Conservation (phyloP, 2,797 vertebrate species). For the Tapera naevia region DNA sequence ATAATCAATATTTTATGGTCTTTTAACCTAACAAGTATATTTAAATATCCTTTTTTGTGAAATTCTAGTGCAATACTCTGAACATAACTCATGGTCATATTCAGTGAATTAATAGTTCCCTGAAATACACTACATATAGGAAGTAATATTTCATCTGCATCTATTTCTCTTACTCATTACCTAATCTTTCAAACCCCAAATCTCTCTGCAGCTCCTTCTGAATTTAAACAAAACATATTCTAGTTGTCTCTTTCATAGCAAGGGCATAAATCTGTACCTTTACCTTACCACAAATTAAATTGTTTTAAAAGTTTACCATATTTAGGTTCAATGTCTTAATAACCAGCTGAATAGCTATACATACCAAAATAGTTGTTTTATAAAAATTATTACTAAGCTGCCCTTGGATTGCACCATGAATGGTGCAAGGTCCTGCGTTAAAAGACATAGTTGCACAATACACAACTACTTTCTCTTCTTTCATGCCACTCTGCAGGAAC, state of each 20-base stretch:
- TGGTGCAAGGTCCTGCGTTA: background rate
- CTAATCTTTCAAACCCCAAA: constrained; percentile 61
- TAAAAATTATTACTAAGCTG: constrained; percentile 14
- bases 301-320: background rate
- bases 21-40: constrained; percentile 71
- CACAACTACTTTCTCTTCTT: background rate
- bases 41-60: constrained; percentile 68
- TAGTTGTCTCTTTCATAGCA: constrained; percentile 1
- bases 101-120: constrained; percentile 74
- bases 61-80: constrained; percentile 63
- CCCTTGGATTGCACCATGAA: background rate
- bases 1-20: constrained; percentile 74
- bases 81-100: constrained; percentile 67
- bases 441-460: background rate
- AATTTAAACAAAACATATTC: constrained; percentile 67
- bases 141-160: constrained; percentile 70
- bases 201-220: constrained; percentile 38
- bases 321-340: background rate
- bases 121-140: constrained; percentile 59
- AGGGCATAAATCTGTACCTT: constrained; percentile 25
- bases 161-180: constrained; percentile 73
- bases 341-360: background rate
- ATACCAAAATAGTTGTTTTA: background rate
- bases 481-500: background rate
- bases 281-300: background rate